Evolutionary conservation across 2,797 vertebrate genomes (phyloP), one percentile per base, ranked within the genome.

Genomic region (Fistularia commersonii): DNA sequence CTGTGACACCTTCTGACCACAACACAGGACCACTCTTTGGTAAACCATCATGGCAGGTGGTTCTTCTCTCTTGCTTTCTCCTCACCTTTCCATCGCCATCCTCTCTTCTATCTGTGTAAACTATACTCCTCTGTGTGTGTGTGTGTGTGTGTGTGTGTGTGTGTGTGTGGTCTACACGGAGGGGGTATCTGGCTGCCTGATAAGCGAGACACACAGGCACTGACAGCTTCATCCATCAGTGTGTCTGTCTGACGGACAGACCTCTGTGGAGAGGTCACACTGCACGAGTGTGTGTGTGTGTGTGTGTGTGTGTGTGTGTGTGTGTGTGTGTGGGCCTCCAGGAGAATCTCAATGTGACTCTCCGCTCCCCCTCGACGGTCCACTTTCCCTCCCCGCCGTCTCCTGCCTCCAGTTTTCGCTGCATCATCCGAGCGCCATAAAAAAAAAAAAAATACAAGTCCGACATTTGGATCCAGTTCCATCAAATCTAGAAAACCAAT

Each of bases 171-270:
- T 81, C 75, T 64, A 60, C 34, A 66, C n/a, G 58, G 73, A 61
- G 65, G 62, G 63, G 64, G 41, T 57, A 57, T 77, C 76, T 68
- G 66, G 77, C 66, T 67, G 66, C 55, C 71, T 69, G 79, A 89
- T 83, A 86, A 78, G 75, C 63, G 67, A 79, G 68, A 82, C 70
- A 79, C 74, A 73, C 69, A 76, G 56, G 60, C 73, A 58, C 48
- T 84, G 86, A 87, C 79, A 82, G 76, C 83, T 87, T 86, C 79
- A 89, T 89, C 82, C 77, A 84, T 87, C 85, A 86, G 74, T 42
- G 35, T 69, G 68, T 82, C 68, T 57, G 61, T 57, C 53, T 76
- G 79, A 86, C 35, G 55, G 84, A 81, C 77, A 79, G 69, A 70
- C 68, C 77, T 84, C 74, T 71, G 54, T 35, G 32, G 73, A 69